Conservation (phyloP, 1,140 invertebrate genomes). For the Gonatopus flavifemur region DNA sequence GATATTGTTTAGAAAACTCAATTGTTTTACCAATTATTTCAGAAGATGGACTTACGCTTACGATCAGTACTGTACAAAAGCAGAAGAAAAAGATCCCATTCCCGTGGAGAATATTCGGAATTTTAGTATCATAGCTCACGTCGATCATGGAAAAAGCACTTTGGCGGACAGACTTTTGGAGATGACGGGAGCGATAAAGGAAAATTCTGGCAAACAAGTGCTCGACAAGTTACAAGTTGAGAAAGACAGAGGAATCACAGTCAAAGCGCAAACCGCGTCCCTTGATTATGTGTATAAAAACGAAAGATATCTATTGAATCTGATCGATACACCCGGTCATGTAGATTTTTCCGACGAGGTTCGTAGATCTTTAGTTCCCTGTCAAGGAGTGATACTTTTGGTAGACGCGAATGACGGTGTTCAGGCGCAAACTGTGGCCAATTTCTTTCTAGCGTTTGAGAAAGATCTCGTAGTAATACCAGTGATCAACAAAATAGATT, state of each 20-base stretch:
- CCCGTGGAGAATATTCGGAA: constrained; percentile 81
- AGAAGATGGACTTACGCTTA: background rate
- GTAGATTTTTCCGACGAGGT: constrained; percentile 99
- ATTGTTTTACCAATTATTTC: too few relatives aligned
- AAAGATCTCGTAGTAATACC: constrained; percentile 84
- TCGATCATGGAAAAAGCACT: constrained; percentile 98
- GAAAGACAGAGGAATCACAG: constrained; percentile 94
- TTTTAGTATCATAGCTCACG: constrained; percentile 96
- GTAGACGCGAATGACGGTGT: constrained; percentile 97
- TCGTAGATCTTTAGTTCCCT: constrained; percentile 84
- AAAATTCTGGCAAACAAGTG: constrained; percentile 74
- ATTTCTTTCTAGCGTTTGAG: constrained; percentile 90
- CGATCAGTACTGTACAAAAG: constrained; percentile 23
- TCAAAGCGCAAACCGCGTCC: constrained; percentile 96
- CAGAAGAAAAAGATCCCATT: constrained; percentile 41
- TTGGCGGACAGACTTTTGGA: constrained; percentile 91
- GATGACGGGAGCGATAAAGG: constrained; percentile 81
- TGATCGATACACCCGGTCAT: constrained; percentile 98
- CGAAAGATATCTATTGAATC: constrained; percentile 83
- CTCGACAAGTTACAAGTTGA: constrained; percentile 89
- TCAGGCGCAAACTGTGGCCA: constrained; percentile 97
- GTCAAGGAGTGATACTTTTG: constrained; percentile 91
- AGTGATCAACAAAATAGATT: constrained; percentile 95
- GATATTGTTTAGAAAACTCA: too few relatives aligned
- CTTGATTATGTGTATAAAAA: constrained; percentile 74